Base-by-base conservation (phyloP, 2,113 vertebrate genomes). In the Zingel zingel region DNA sequence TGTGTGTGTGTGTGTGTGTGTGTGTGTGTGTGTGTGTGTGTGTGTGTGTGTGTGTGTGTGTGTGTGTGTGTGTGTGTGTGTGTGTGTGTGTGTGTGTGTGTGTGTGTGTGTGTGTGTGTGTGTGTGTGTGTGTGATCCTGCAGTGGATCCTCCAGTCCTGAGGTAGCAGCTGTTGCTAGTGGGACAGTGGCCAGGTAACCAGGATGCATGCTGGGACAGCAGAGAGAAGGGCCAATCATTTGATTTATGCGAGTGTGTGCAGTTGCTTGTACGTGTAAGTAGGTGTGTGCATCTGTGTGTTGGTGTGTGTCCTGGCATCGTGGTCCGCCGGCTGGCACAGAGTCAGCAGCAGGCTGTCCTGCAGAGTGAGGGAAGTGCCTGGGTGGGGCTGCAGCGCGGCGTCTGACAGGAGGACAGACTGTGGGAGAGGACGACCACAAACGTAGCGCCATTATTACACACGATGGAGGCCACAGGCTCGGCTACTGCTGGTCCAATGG, bases 111-210 rank as follows among this genome's bases (percentile, higher is more conserved):
- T 64, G 18, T 21, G 33, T 67, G 50, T 62, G 53, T 65, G 59
- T 76, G 45, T 77, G 13, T 66, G 36, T 62, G 64, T 27, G 61
- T 27, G 68, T 50, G 48, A 48, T 69, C 79, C 72, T 82, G 78
- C 82, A 86, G 83, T 56, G 83, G 87, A 84, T 70, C 82, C 86
- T 84, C 70, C 58, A 62, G 74, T 74, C 80, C 81, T 82, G 70
- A 76, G 84, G 79, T 70, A 85, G 86, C 92, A 93, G 92, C 91
- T 93, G 91, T 86, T 92, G 86, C 83, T 86, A 50, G 69, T 81
- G 88, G 91, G 92, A 85, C 61, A 12, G 71, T 48, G 66, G 88
- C 92, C 92, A 93, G 82, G 82, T 91, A 79, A 88, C 78, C 81
- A 88, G 81, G 74, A 61, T 88, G 90, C 86, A 90, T 82, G 81